Conservation (phyloP, 2,888 invertebrate genomes). For the Sinopyrophorus schimmeli region DNA sequence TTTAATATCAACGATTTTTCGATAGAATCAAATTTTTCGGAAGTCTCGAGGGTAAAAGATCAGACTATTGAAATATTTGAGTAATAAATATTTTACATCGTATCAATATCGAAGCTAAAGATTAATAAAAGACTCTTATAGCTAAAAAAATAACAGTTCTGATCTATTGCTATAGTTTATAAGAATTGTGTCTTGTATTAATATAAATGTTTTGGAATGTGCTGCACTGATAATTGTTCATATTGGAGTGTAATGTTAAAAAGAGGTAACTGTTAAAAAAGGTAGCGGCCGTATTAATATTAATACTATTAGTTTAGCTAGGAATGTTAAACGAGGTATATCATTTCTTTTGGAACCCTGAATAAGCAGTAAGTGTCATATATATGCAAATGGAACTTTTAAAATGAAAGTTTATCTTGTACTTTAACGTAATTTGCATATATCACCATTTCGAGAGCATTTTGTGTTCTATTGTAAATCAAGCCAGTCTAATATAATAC, state of each 20-base stretch:
- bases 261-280: conserved; percentile 29
- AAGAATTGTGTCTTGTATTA: neutral
- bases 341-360: conserved; percentile 28
- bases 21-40: no score
- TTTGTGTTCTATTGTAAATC: conserved; percentile 18
- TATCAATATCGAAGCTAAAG: no score
- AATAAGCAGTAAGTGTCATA: conserved; percentile 20
- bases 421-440: conserved; percentile 4
- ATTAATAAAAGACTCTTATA: no score
- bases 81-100: no score
- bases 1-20: no score
- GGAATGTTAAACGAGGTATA: conserved; percentile 36
- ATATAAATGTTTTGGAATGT: conserved; percentile 19
- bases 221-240: conserved; percentile 13
- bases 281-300: conserved; percentile 30
- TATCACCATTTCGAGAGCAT: conserved; percentile 4
- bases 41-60: no score
- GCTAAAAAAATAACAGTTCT: conserved; percentile 5
- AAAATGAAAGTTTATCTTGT: conserved; percentile 3
- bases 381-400: conserved; percentile 12
- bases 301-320: conserved; percentile 33
- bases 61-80: no score
- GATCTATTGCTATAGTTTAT: conserved; percentile 5
- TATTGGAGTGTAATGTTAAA: conserved; percentile 16
- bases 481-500: conserved; percentile 26